A percentile compares a stretch with the other conserved stretches of the same genome.
phyloP scores from a whole-genome alignment of 2,113 vertebrate species.

The Tetrax tetrax region DNA sequence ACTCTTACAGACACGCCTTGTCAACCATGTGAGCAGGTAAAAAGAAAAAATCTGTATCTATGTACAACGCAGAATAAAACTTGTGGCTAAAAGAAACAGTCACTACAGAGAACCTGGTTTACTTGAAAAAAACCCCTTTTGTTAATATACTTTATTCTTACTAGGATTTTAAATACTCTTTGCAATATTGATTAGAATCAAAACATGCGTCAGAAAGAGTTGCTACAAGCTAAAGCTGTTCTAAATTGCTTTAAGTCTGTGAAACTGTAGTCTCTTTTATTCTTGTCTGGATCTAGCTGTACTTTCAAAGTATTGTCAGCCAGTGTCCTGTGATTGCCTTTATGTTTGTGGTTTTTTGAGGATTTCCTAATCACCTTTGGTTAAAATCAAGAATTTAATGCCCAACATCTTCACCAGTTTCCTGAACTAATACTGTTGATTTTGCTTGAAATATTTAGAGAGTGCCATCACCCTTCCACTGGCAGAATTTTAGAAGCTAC shows the following conservation, averaged over 20 bases:
- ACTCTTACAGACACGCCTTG: conserved; percentile 90
- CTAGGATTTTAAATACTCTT: not conserved
- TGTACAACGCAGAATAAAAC: not conserved
- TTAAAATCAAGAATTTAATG: no score
- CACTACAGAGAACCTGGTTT: not conserved
- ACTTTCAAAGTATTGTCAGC: not conserved
- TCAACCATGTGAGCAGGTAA: conserved; percentile 96
- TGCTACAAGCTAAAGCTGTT: not conserved
- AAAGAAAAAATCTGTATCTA: not conserved
- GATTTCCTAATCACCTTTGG: no score
- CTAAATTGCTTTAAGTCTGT: not conserved
- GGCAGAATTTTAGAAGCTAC: not conserved
- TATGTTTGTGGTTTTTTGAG: no score
- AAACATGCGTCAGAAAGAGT: not conserved
- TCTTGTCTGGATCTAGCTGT: not conserved
- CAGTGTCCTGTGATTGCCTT: not conserved
- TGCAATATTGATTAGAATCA: not conserved
- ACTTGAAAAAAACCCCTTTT: not conserved
- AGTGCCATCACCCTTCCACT: not conserved
- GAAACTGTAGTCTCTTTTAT: not conserved
- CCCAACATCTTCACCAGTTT: no score
- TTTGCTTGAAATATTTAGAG: not conserved
- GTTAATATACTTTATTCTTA: not conserved
- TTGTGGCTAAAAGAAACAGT: not conserved
- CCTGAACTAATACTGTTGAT: no score